Percentiles rank a stretch among this genome's conserved stretches.
phyloP scores from a whole-genome alignment of 23 tunicate genomes.

The Ciona savignyi region DNA sequence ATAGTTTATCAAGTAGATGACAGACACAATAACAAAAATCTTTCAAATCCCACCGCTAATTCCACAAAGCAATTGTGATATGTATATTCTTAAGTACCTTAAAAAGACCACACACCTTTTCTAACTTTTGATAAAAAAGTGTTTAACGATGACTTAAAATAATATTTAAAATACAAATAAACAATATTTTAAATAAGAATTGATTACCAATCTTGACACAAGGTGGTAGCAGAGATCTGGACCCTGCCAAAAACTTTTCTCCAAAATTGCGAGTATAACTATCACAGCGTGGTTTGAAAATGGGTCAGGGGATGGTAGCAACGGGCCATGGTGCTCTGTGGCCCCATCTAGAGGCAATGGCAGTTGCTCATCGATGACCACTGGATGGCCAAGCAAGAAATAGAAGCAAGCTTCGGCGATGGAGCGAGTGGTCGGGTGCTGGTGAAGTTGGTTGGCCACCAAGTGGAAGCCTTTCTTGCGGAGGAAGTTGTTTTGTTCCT shows the following conservation, averaged over 20 bases:
- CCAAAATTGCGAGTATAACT: slow-evolving; percentile 59
- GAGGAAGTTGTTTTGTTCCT: slow-evolving; percentile 44
- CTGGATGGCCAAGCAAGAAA: slow-evolving; percentile 64
- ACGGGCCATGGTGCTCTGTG: slow-evolving; percentile 16
- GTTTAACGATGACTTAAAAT: no score
- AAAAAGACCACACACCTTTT: no score
- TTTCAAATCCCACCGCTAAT: no score
- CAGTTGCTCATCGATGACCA: slow-evolving; percentile 41
- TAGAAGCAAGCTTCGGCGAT: slow-evolving; percentile 82
- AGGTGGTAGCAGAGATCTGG: slow-evolving; percentile 42
- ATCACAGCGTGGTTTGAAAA: slow-evolving; percentile 68
- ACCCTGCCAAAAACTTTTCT: slow-evolving; percentile 42
- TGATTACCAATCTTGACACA: slow-evolving; percentile 47
- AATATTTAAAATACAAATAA: no score
- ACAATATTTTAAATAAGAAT: no score
- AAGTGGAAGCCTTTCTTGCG: slow-evolving; percentile 77
- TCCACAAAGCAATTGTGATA: no score
- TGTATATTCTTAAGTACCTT: no score
- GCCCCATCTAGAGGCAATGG: slow-evolving; percentile 38
- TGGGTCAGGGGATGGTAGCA: slow-evolving; percentile 38
- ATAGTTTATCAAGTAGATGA: no score
- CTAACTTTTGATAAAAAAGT: no score
- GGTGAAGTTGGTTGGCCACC: slow-evolving; percentile 93
- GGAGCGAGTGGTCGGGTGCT: slow-evolving; percentile 46
- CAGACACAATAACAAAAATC: no score